Evolutionary conservation across 2,888 invertebrate genomes (phyloP).

Genomic region (Thymelicus lineola): DNA sequence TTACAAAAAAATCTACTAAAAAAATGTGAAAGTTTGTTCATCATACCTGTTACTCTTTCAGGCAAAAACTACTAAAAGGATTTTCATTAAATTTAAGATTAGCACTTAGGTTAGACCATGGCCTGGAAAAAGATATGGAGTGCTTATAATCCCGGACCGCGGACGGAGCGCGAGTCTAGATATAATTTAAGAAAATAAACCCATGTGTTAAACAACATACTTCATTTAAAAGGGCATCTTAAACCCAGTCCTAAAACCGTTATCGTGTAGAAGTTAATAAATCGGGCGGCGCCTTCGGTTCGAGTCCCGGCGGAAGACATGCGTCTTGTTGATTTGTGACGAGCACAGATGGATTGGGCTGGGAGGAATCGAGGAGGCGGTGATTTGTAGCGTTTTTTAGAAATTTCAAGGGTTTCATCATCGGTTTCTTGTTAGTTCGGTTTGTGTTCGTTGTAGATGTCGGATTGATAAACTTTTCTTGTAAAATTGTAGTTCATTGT

Average conservation of each 20-base stretch:
- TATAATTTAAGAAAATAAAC: background rate
- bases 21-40: no score
- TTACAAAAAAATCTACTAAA: no score
- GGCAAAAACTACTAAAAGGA: no score
- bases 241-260: slow-evolving; percentile 57
- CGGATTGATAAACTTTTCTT: no score
- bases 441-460: background rate
- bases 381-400: slow-evolving; percentile 48
- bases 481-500: no score
- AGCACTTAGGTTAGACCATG: no score
- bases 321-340: slow-evolving; percentile 81
- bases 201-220: background rate
- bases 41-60: no score
- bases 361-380: slow-evolving; percentile 37
- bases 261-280: slow-evolving; percentile 72
- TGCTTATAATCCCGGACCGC: no score
- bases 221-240: background rate
- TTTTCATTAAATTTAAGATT: no score
- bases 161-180: no score
- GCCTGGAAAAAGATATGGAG: no score
- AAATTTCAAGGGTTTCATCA: slow-evolving; percentile 5
- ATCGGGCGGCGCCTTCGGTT: slow-evolving; percentile 71
- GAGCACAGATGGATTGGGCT: slow-evolving; percentile 69
- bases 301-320: slow-evolving; percentile 73
- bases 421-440: background rate